These are phyloP conservation scores for Balaenoptera acutorostrata DNA, from an alignment of 2,113 vertebrate species.

Conservation along the genomic window DNA sequence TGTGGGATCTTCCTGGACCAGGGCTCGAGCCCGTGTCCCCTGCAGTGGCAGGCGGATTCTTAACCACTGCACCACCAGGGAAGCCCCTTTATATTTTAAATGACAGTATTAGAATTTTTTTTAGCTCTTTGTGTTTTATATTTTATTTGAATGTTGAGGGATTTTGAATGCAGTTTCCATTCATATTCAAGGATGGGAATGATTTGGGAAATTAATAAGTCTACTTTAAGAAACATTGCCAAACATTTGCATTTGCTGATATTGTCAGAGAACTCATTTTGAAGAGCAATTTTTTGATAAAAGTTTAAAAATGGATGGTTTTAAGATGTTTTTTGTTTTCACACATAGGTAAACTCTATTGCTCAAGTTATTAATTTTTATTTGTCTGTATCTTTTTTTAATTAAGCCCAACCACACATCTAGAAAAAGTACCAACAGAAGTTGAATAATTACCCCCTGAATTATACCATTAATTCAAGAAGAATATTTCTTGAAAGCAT, in stretches of 20 bases:
- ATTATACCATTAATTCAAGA: neutral
- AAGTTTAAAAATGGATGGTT: neutral
- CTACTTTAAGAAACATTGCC: neutral
- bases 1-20: no score
- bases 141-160: conserved; percentile 23
- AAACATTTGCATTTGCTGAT: neutral
- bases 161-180: neutral
- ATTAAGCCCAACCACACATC: neutral
- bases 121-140: neutral
- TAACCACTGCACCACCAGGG: no score
- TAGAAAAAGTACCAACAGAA: neutral
- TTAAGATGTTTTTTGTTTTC: neutral
- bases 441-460: conserved; percentile 2
- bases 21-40: no score
- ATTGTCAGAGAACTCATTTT: conserved; percentile 31
- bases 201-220: neutral
- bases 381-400: neutral
- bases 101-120: neutral
- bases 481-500: neutral
- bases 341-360: neutral
- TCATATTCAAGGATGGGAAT: neutral
- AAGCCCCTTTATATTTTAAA: neutral
- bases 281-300: neutral
- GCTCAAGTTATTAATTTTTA: neutral
- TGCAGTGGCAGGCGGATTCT: no score